phyloP scores from a whole-genome alignment of 2,888 invertebrate species.

The Limnephilus auricula region DNA sequence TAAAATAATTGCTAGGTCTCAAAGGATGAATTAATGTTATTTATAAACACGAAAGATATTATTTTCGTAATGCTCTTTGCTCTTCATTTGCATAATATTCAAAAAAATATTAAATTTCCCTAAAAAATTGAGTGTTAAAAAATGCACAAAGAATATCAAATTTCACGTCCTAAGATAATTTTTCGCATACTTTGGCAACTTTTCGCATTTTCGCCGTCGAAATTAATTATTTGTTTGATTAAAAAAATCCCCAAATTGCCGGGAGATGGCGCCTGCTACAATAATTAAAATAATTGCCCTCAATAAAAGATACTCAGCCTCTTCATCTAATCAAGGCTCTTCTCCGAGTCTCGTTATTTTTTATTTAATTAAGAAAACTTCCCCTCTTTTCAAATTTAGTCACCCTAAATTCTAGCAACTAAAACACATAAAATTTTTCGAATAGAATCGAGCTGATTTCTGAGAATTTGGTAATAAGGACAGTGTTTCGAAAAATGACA shows the following conservation, averaged over 20 bases:
- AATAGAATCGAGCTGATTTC: not conserved
- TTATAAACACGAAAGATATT: not conserved
- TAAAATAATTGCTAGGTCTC: not conserved
- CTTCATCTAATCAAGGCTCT: conserved; percentile 59
- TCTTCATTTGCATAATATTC: not conserved
- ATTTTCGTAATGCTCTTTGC: not conserved
- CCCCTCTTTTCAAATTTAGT: conserved; percentile 25
- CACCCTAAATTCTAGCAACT: not conserved
- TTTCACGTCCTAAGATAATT: not conserved
- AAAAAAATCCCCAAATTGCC: conserved; percentile 33
- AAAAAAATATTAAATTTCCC: not conserved
- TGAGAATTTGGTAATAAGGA: not conserved
- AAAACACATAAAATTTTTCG: not conserved
- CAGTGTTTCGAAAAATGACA: not conserved
- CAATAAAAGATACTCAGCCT: conserved; percentile 60
- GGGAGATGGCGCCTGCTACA: conserved; percentile 35
- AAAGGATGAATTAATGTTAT: not conserved
- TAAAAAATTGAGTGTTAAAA: not conserved
- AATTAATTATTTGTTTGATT: conserved; percentile 48
- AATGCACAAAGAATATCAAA: not conserved
- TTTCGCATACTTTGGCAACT: not conserved
- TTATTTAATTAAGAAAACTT: conserved; percentile 64
- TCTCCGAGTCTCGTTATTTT: conserved; percentile 56
- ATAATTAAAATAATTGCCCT: conserved; percentile 60
- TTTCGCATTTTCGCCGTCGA: conserved; percentile 13